Evolutionary conservation across 2,113 vertebrate species (phyloP), one percentile per base, ranked within the genome.

Genomic region (Danionella cerebrum): DNA sequence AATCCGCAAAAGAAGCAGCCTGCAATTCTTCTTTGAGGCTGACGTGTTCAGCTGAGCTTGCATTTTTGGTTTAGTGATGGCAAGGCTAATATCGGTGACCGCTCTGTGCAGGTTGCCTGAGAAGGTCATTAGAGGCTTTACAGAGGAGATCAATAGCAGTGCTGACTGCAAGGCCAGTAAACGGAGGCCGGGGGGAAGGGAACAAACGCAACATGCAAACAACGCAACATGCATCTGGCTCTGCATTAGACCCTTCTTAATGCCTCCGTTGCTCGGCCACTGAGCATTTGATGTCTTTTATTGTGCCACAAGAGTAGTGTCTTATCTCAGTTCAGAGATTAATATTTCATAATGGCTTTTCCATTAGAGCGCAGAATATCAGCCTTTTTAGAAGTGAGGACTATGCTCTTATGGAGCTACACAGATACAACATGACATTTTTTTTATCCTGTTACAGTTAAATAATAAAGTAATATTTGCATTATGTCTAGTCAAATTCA

Each of bases 81-180:
- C n/a, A 35, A 27, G 25, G 6, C 33, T 68, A 7, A 36, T 45
- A 68, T 48, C 24, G 44, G 52, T 65, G 42, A 24, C 44, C 58
- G 58, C 12, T 45, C 47, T 45, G 48, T 14, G 21, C 47, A 38
- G 44, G 65, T 65, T 65, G 41, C 59, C 19, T n/a, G 52, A 29
- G 58, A 69, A 48, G 67, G 67, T 65, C 72, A 69, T 45, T 65
- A 59, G 39, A 59, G 52, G 66, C 35, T 41, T 69, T 48, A 59
- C 36, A 22, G 72, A 53, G 22, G n/a, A 16, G 53, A 65, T 69
- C 72, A 59, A 69, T 74, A 53, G 13, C 19, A 21, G 4, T 59
- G 52, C 38, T 65, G 72, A 69, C 27, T 38, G 52, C 54, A 38
- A 53, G 50, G 67, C 52, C 45, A 51, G 50, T 21, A 13, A 63